Evolutionary conservation across 2,888 invertebrate genomes (phyloP), one percentile per base, ranked within the genome.

Genomic region (Sinotaia quadrata): DNA sequence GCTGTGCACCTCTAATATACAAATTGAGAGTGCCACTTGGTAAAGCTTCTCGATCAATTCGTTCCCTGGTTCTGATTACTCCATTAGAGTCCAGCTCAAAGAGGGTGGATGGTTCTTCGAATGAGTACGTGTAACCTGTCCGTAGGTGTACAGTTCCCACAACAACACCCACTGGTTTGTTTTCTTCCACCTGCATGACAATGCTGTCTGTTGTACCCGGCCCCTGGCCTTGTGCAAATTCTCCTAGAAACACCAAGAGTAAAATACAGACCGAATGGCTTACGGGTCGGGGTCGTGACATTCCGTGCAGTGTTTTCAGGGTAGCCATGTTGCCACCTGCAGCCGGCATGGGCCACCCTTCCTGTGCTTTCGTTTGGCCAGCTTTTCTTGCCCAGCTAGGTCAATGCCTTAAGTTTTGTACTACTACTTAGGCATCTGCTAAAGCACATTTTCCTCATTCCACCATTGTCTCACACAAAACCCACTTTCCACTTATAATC

Each of bases 61-160:
- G 90, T 61, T 92, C 91, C 78, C 93, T 93, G 10, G 87, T 87
- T 18, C 95, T 96, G 37, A 98, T 94, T 87, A 94, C 93, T 29
- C 98, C 97, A 18, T 94, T 93, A 18, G 92, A 91, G 87, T 97
- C 94, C 73, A 98, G 90, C 47, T 91, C 90, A 87, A 98, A 98
- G 88, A 96, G 95, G 78, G 92, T 91, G 0, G 96, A 94, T 85
- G 96, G 93, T 86, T 97, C 96, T 90, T 96, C 96, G 88, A 98
- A 96, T 74, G 95, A 92, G 87, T 97, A 98, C 0, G 94, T 94
- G 87, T 96, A 96, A 72, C 94, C 95, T 4, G 93, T 92, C 87
- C 94, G 94, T 8, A 92, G 94, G 36, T 95, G 95, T 80, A 98
- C 96, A 81, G 91, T 91, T 18, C 97, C 98, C 33, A 97, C 95